Evolutionary conservation across 1,140 invertebrate genomes (phyloP), one percentile per base, ranked within the genome.

Genomic region (Eulimnadia texana): DNA sequence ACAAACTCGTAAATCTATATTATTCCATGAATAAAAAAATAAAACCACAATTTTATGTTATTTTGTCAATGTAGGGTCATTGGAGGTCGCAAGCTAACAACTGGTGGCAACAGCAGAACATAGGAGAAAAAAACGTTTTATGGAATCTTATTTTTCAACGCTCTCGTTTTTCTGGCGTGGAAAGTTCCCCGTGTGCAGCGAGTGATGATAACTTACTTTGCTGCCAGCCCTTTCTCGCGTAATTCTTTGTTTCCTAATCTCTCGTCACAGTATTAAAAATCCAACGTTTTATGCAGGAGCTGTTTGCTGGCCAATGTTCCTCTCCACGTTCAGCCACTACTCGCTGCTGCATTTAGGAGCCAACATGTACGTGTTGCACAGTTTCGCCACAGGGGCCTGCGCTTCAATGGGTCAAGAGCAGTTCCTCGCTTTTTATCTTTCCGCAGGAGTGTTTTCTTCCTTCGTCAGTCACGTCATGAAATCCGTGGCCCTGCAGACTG

Each of bases 361-460:
- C 42, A 98, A 98, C 74, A 98, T 98, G 94, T 95, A 90, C 77
- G 93, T 95, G 22, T 73, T 98, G 22, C 85, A 93, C 69, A 93
- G 85, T 68, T 98, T 85, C 68, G 73, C 76, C 28, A 68, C 67
- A 42, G 77, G 79, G 27, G 81, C 84, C 54, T 79, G 88, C n/a
- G 68, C 80, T n/a, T 75, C 82, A 52, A 76, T 96, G 66, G 93
- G 93, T 20, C 86, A 84, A 69, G 93, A 98, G 76, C 91, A 98
- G 72, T 95, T 96, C 74, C 66, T 93, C 59, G 90, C 84, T 0
- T 78, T 97, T 68, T 98, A 96, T 76, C 72, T 96, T 58, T 85
- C 83, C 67, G 86, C 86, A 65, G 93, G 90, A 50, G 85, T 92
- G 0, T 73, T 95, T 25, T 88, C 93, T 54, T 93, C 88, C 67